Evolutionary conservation across 2,797 vertebrate genomes (phyloP).

Genomic region (Rhinichthys osculus): DNA sequence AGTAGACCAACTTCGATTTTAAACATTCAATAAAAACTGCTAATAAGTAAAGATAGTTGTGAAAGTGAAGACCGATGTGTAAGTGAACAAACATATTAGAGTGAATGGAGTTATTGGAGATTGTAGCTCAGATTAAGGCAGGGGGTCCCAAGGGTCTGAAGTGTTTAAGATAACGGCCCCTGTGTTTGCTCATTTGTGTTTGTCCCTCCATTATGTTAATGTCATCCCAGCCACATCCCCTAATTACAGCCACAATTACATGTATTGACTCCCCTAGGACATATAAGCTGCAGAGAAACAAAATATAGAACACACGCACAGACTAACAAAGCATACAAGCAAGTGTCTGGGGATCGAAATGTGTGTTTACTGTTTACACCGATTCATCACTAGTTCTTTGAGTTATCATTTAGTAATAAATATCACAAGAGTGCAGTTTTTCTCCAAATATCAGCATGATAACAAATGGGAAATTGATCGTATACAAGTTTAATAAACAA

Average conservation of each 20-base stretch:
- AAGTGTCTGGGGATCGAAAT: background rate
- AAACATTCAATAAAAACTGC: background rate
- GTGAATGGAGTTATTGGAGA: background rate
- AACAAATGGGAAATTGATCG: no score
- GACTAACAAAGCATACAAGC: background rate
- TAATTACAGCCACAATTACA: slow-evolving; percentile 35
- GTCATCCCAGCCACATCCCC: slow-evolving; percentile 22
- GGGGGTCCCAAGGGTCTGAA: slow-evolving; percentile 15
- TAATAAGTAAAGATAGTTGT: background rate
- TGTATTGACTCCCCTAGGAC: slow-evolving; percentile 18
- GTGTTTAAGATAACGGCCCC: slow-evolving; percentile 31
- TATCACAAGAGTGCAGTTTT: no score
- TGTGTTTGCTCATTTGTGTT: slow-evolving; percentile 47
- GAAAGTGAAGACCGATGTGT: background rate
- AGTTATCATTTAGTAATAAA: no score
- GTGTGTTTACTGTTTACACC: background rate
- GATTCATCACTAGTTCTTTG: background rate
- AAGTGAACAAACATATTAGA: background rate
- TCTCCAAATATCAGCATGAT: no score
- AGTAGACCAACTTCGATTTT: no score
- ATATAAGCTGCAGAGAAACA: background rate
- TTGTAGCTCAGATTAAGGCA: slow-evolving; percentile 7
- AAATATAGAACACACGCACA: background rate
- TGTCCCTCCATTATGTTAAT: slow-evolving; percentile 59
- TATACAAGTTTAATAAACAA: no score